Evolutionary conservation across 2,797 vertebrate species (phyloP), one percentile per base, ranked within the genome.

Genomic region (Scolopax bukidnonensis): DNA sequence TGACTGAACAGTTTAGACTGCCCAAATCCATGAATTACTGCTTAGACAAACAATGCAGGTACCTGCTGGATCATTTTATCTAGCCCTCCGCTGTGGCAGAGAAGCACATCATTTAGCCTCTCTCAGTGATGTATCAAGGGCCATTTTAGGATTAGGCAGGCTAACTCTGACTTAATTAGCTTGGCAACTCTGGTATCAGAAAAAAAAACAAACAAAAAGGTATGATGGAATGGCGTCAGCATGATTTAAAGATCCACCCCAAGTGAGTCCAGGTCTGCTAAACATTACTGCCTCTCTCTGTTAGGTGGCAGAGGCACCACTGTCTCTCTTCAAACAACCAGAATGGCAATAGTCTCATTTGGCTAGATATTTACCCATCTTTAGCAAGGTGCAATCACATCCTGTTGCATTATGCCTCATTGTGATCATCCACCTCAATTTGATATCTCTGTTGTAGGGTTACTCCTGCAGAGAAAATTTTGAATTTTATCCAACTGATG

Each of bases 401-500:
- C 87, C 63, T 69, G 21, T 54, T 73, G 64, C 73, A 70, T 74
- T 86, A 54, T 74, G 86, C 40, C 80, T 80, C 38, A 51, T 28
- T 57, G 41, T 21, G 30, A 36, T 63, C 68, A 84, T 50, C 71
- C 43, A 30, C 70, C 30, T 43, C 51, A 50, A 43, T 78, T 24
- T 95, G 88, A 33, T 38, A 70, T 75, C 90, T 95, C 89, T 94
- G 36, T 38, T 93, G 48, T 75, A 23, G 86, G 48, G 53, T 78
- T 97, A 77, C 65, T 86, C 50, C 87, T 94, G 36, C 78, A 75
- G 71, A 95, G 57, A 94, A 79, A 70, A 94, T 61, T 81, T 78
- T 94, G 90, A 74, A 63, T 84, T 95, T 90, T 91, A 54, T 91
- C 85, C 96, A 97, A 91, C 88, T 18, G 19, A 57, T 84, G 45